phyloP scores from a whole-genome alignment of 2,797 vertebrate genomes.

The Phrynocephalus forsythii region DNA sequence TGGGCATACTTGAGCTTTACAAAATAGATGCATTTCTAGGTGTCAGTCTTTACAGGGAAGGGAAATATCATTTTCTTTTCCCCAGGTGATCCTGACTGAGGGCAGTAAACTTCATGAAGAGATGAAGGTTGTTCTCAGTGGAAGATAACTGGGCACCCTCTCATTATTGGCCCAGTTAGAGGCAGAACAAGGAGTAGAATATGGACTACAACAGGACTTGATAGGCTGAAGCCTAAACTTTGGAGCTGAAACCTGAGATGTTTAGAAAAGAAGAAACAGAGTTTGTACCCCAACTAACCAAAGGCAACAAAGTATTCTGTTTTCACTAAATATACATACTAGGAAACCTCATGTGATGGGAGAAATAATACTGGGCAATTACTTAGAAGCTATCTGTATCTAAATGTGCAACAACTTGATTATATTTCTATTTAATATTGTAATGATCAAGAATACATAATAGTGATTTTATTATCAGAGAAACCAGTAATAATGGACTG shows the following conservation, averaged over 20 bases:
- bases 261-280: conserved; percentile 40
- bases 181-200: background rate
- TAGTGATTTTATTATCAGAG: conserved; percentile 92
- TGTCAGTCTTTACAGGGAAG: background rate
- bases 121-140: background rate
- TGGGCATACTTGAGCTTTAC: background rate
- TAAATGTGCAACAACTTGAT: conserved; percentile 92
- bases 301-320: conserved; percentile 53
- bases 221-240: background rate
- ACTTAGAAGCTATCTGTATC: conserved; percentile 89
- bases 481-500: conserved; percentile 82
- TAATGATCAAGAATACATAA: conserved; percentile 91
- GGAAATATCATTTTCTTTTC: background rate
- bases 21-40: background rate
- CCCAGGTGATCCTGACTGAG: background rate
- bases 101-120: background rate
- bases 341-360: conserved; percentile 65
- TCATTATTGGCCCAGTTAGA: background rate
- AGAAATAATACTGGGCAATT: conserved; percentile 77
- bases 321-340: conserved; percentile 62
- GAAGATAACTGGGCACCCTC: background rate
- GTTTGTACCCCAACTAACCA: conserved; percentile 49
- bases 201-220: background rate
- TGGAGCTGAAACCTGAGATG: conserved; percentile 31
- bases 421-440: conserved; percentile 93